phyloP scores from a whole-genome alignment of 2,797 vertebrate species.

The Melanotaenia parkinsoni region DNA sequence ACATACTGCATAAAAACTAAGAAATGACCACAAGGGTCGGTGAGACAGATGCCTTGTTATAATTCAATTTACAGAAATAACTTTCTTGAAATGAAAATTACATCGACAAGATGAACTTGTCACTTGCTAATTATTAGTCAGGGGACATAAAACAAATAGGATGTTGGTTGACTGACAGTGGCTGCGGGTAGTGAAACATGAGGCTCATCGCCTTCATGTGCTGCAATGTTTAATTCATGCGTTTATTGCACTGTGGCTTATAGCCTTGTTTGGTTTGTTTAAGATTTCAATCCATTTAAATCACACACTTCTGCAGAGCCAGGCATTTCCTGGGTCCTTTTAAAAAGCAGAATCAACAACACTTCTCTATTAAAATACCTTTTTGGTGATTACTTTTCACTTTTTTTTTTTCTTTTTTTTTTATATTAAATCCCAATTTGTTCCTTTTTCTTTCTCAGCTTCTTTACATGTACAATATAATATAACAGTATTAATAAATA shows the following conservation, averaged over 20 bases:
- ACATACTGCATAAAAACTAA: background rate
- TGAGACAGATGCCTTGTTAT: background rate
- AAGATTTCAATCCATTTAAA: slow-evolving; percentile 75
- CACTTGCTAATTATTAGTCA: slow-evolving; percentile 2
- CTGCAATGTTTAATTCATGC: slow-evolving; percentile 75
- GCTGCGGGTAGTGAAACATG: slow-evolving; percentile 41
- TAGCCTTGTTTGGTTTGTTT: slow-evolving; percentile 68
- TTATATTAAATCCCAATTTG: slow-evolving; percentile 46
- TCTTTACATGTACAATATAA: slow-evolving; percentile 34
- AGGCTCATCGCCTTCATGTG: slow-evolving; percentile 43
- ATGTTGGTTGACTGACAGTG: slow-evolving; percentile 60
- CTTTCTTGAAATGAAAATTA: background rate
- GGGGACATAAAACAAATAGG: background rate
- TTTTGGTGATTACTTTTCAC: slow-evolving; percentile 63
- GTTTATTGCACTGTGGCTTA: slow-evolving; percentile 49
- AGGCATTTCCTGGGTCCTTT: slow-evolving; percentile 64
- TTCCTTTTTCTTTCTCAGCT: slow-evolving; percentile 13
- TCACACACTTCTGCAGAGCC: slow-evolving; percentile 66
- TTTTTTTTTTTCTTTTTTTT: slow-evolving; percentile 7
- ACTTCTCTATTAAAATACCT: slow-evolving; percentile 71
- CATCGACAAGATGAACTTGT: slow-evolving; percentile 6
- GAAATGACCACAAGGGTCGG: background rate
- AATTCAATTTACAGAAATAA: background rate
- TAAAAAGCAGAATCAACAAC: slow-evolving; percentile 76
- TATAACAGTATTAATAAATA: background rate